Conservation (phyloP, 2,113 vertebrate genomes). For the Oryctolagus cuniculus region DNA sequence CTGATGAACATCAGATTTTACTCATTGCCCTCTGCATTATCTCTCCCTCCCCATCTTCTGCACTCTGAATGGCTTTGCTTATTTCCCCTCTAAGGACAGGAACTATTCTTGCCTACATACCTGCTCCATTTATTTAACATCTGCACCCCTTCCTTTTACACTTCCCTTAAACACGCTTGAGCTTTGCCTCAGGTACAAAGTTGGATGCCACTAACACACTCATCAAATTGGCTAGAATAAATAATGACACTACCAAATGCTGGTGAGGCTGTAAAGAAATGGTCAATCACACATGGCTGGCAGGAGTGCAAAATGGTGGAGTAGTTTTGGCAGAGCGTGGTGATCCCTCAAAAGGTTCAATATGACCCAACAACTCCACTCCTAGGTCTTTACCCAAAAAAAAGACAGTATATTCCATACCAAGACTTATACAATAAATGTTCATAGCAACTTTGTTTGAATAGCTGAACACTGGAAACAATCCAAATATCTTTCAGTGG, state of each 20-base stretch:
- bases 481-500: constrained; percentile 2
- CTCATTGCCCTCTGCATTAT: background rate
- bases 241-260: constrained; percentile 20
- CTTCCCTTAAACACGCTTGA: background rate
- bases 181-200: constrained; percentile 33
- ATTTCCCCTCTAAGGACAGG: constrained; percentile 24
- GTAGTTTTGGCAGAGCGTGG: constrained; percentile 32
- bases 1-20: background rate
- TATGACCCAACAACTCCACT: background rate
- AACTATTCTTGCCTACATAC: constrained; percentile 3
- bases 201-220: background rate
- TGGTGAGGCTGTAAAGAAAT: constrained; percentile 37
- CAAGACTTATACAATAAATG: background rate
- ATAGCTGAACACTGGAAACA: constrained; percentile 19
- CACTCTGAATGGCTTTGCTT: background rate
- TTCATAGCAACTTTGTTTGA: constrained; percentile 36
- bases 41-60: background rate
- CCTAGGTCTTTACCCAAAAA: background rate
- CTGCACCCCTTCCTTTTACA: background rate
- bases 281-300: background rate
- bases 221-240: constrained; percentile 29
- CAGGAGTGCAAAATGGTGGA: constrained; percentile 35
- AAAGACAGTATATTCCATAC: constrained; percentile 26
- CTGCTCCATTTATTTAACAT: background rate
- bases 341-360: constrained; percentile 10